A percentile compares a stretch with the other conserved stretches of the same genome.
These are phyloP conservation scores for Pycnonotus jocosus DNA, from an alignment of 2,113 vertebrate species.

Conservation along the genomic window DNA sequence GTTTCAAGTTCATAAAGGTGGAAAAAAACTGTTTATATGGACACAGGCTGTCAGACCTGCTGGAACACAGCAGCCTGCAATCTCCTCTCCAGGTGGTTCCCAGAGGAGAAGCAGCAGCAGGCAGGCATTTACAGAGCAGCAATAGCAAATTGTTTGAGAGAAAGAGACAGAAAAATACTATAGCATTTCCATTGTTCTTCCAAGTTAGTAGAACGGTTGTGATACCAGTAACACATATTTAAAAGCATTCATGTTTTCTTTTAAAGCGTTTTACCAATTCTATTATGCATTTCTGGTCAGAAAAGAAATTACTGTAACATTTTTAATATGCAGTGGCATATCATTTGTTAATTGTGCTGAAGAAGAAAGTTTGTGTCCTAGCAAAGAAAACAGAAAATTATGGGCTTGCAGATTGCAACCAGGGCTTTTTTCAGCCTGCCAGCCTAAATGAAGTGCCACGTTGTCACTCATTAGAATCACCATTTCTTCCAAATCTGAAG, in stretches of 20 bases:
- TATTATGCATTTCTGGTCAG: not conserved
- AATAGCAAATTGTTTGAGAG: rapidly evolving
- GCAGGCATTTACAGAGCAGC: not conserved
- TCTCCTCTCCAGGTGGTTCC: not conserved
- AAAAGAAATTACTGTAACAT: not conserved
- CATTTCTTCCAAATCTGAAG: not conserved
- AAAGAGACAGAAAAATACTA: not conserved
- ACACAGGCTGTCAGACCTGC: not conserved
- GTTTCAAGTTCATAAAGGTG: not conserved
- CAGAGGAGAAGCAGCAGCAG: not conserved
- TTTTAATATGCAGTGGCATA: not conserved
- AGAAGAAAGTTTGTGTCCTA: not conserved
- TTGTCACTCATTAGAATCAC: not conserved
- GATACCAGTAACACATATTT: not conserved
- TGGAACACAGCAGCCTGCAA: not conserved
- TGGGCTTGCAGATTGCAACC: not conserved
- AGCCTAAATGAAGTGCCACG: not conserved
- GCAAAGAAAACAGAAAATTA: not conserved
- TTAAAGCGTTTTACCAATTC: not conserved
- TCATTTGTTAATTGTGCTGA: not conserved
- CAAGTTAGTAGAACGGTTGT: not conserved
- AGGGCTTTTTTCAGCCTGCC: not conserved
- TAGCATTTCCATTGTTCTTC: not conserved
- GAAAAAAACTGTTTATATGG: not conserved
- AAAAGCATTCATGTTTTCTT: not conserved